A percentile compares a stretch with the other conserved stretches of the same genome.
Evolutionary conservation across 2,113 vertebrate genomes (phyloP).

Genomic region (Colius striatus): DNA sequence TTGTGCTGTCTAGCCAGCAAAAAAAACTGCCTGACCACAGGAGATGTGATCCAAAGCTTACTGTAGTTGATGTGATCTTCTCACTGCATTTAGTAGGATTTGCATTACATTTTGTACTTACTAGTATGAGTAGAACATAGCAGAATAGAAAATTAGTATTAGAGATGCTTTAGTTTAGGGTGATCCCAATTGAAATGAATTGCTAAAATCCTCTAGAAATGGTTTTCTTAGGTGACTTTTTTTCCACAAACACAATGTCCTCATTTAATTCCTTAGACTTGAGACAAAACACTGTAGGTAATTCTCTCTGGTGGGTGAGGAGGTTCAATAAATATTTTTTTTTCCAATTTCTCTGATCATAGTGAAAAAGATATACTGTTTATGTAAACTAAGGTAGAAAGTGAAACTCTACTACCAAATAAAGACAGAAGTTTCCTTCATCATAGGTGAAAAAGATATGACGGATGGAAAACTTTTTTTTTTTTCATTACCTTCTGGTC

Average conservation of each 20-base stretch:
- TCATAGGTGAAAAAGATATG: not conserved
- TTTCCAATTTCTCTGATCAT: not conserved
- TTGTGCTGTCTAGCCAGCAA: not conserved
- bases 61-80: not conserved
- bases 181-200: not conserved
- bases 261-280: not conserved
- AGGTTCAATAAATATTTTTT: not conserved
- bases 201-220: not conserved
- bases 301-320: not conserved
- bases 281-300: not conserved
- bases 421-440: not conserved
- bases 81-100: constrained; percentile 16
- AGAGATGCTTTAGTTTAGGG: not conserved
- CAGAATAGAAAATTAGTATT: not conserved
- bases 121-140: not conserved
- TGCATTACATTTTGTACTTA: constrained; percentile 5
- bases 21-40: not conserved
- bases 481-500: not conserved
- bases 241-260: not conserved
- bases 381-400: not conserved
- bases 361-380: not conserved
- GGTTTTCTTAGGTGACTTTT: not conserved
- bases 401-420: not conserved
- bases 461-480: not conserved
- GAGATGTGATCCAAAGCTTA: not conserved